phyloP scores from a whole-genome alignment of 2,113 vertebrate genomes.

The Penelope pileata region DNA sequence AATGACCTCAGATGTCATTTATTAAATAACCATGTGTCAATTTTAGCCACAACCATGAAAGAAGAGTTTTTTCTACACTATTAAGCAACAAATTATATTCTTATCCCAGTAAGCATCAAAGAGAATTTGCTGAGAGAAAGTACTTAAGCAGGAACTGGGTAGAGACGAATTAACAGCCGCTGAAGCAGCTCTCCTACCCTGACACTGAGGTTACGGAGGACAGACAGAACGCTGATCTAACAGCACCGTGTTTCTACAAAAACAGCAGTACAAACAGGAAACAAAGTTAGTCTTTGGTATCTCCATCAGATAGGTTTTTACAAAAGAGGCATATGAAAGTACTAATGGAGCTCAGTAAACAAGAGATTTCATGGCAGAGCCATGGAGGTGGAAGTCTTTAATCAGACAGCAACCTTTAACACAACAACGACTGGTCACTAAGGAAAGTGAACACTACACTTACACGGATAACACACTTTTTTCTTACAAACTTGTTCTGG shows the following conservation, averaged over 20 bases:
- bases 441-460: conserved; percentile 36
- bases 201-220: neutral
- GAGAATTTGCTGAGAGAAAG: conserved; percentile 13
- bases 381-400: neutral
- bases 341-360: conserved; percentile 25
- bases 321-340: conserved; percentile 11
- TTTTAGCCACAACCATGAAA: conserved; percentile 16
- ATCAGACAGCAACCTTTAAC: conserved; percentile 23
- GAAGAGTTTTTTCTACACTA: neutral
- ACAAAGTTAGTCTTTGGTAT: neutral
- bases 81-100: neutral
- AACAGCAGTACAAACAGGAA: neutral
- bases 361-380: neutral
- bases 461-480: neutral
- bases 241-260: neutral
- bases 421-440: neutral
- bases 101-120: neutral
- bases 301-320: conserved; percentile 14
- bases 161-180: conserved; percentile 9
- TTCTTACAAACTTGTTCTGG: neutral
- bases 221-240: neutral
- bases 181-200: conserved; percentile 13
- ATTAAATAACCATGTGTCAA: neutral
- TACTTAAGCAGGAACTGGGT: conserved; percentile 7
- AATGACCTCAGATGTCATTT: conserved; percentile 49